These are phyloP conservation scores for Uropsilus gracilis DNA, from an alignment of 2,113 vertebrate species.

Conservation along the genomic window DNA sequence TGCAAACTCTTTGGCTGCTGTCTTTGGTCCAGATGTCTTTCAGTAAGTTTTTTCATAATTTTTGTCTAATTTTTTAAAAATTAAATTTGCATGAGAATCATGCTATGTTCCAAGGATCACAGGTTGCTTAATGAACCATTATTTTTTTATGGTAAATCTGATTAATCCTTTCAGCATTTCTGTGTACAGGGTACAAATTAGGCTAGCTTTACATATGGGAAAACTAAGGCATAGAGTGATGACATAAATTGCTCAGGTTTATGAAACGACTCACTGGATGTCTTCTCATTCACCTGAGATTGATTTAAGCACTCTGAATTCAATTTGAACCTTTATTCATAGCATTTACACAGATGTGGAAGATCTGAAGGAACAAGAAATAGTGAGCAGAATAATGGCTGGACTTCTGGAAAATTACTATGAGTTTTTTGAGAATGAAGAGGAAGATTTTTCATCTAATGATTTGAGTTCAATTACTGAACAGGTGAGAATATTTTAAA, in stretches of 20 bases:
- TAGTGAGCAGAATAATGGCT: slow-evolving; percentile 94
- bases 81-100: slow-evolving; percentile 38
- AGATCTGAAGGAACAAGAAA: slow-evolving; percentile 96
- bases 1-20: slow-evolving; percentile 93
- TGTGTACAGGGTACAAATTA: slow-evolving; percentile 65
- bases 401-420: slow-evolving; percentile 97
- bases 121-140: slow-evolving; percentile 45
- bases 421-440: slow-evolving; percentile 96
- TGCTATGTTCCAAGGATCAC: slow-evolving; percentile 26
- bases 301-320: slow-evolving; percentile 53
- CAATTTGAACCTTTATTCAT: slow-evolving; percentile 78
- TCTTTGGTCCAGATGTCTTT: slow-evolving; percentile 98
- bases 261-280: slow-evolving; percentile 59
- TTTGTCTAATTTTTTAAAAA: slow-evolving; percentile 39
- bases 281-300: slow-evolving; percentile 48
- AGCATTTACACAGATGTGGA: slow-evolving; percentile 94
- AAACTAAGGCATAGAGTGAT: slow-evolving; percentile 55
- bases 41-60: slow-evolving; percentile 90
- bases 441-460: slow-evolving; percentile 97
- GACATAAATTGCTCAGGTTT: slow-evolving; percentile 59
- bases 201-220: slow-evolving; percentile 60
- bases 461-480: slow-evolving; percentile 98
- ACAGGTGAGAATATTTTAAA: slow-evolving; percentile 88
- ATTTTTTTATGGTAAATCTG: slow-evolving; percentile 60
- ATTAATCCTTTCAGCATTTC: slow-evolving; percentile 58